Conservation (phyloP, 2,113 vertebrate genomes). For the Ancistrus triradiatus region DNA sequence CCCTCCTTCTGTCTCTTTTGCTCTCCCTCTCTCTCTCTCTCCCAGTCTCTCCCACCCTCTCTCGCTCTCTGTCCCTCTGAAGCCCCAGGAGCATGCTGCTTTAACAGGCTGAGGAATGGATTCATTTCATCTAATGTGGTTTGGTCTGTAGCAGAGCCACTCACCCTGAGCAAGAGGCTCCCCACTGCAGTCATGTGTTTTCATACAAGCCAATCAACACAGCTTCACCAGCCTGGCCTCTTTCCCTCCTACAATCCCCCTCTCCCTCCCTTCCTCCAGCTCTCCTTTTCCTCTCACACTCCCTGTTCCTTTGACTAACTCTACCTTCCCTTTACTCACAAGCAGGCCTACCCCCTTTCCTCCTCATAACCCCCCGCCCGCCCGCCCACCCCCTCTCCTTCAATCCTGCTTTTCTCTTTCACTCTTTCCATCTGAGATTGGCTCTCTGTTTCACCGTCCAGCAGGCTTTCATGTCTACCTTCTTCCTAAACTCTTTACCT, state of each 20-base stretch:
- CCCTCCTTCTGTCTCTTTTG: conserved; percentile 56
- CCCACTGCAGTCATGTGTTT: conserved; percentile 50
- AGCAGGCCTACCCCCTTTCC: conserved; percentile 2
- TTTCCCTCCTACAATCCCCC: conserved; percentile 28
- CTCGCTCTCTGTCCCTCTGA: conserved; percentile 54
- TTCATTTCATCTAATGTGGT: conserved; percentile 77
- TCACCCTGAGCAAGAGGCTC: conserved; percentile 57
- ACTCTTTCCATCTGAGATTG: conserved; percentile 43
- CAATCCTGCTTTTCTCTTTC: conserved; percentile 25
- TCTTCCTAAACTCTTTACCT: too few species aligned
- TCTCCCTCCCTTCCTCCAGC: conserved; percentile 52
- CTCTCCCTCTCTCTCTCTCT: conserved; percentile 44
- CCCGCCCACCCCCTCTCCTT: conserved; percentile 18
- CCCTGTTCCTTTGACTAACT: conserved; percentile 37
- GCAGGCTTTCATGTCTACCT: too few species aligned
- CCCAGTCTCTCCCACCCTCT: conserved; percentile 10
- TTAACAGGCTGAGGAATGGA: conserved; percentile 73
- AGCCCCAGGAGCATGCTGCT: conserved; percentile 64
- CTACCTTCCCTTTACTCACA: conserved; percentile 34
- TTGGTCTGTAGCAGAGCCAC: conserved; percentile 73
- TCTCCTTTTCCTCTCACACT: conserved; percentile 44
- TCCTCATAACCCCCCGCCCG: conserved; percentile 33
- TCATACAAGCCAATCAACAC: conserved; percentile 52
- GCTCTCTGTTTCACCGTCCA: conserved; percentile 39
- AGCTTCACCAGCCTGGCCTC: conserved; percentile 26